Evolutionary conservation across 2,888 invertebrate species (phyloP), one percentile per base, ranked within the genome.

Genomic region (Caenorhabditis sp.): DNA sequence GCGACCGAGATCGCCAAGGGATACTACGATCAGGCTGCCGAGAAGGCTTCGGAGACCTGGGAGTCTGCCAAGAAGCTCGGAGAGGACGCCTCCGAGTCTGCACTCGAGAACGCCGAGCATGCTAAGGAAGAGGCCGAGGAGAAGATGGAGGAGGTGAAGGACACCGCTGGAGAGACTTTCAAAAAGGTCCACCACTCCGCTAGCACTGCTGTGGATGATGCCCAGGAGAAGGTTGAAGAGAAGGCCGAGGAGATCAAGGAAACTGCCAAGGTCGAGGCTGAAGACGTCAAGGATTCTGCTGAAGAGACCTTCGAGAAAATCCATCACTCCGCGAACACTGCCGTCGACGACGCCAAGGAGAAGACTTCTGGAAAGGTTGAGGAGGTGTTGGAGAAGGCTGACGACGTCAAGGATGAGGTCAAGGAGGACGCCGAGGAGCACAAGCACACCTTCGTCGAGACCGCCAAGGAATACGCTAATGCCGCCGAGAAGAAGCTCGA

Each of bases 381-480:
- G 5, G 63, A 56, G 0, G 70, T 49, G 7, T 31, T 72, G 35
- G 70, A 73, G 10, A 72, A 80, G 68, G 72, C 64, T 35, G 56
- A 82, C 31, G 81, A 80, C 19, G 66, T 76, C 47, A 59, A 64
- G 28, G 81, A 68, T 26, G 72, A 77, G 2, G 81, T 66, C 12
- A 38, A 54, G n/a, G 64, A 75, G 8, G 28, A 68, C 22, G 75
- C 47, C 26, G 59, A 24, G 7, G 74, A 51, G 0, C 47, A 38
- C 31, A 61, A 69, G n/a, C 64, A 82, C 26, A 63, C 81, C 22
- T 63, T 82, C 47, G 49, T 82, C 64, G 81, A 82, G n/a, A 56
- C 59, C 3, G 82, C 72, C 59, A 76, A 73, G 54, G 82, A 68
- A 7, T 26, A 54, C 14, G 73, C 72, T 51, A 59, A 82, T 26